Evolutionary conservation across 1,140 invertebrate species (phyloP), one percentile per base, ranked within the genome.

Genomic region (Drosophila sucinea): DNA sequence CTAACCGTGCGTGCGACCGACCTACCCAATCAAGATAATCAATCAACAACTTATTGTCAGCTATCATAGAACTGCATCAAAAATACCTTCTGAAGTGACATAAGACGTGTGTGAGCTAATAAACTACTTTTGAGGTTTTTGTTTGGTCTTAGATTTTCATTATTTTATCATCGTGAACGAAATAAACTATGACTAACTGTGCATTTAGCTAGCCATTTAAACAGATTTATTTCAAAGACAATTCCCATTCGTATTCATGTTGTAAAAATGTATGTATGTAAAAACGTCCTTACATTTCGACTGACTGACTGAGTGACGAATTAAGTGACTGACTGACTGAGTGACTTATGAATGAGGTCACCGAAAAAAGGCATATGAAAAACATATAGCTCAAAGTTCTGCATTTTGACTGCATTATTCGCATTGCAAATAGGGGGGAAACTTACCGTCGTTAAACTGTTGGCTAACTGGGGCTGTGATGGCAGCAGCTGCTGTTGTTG

Each of bases 401-500:
- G 17, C 17, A 17, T 51, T 51, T 47, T 23, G 44, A 56, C 61
- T 67, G 61, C 17, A 84, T 84, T 84, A 84, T 84, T 84, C 84
- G 81, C 81, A 84, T 62, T 84, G 77, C 81, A 85, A 84, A 83
- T 75, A 56, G 38, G 65, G 70, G 41, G 41, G 27, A 67, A 67
- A 85, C 84, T 90, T 75, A 90, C 85, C 85, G 85, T 85, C 66
- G 87, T 67, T 90, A 81, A 84, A 64, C 85, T 90, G 76, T 67
- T 69, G 56, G 23, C 27, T 44, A 58, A 30, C 73, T 60, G 73
- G 33, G 57, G 73, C 27, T 68, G 68, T 7, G 57, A n/a, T 17
- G 70, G 41, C 54, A 72, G 80, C 40, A 80, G 79, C 54, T 72
- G 77, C 38, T 72, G 76, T 10, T 60, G 57, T 23, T 78, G 81